Evolutionary conservation across 2,888 invertebrate genomes (phyloP).

Genomic region (Caenorhabditis sulstoni): DNA sequence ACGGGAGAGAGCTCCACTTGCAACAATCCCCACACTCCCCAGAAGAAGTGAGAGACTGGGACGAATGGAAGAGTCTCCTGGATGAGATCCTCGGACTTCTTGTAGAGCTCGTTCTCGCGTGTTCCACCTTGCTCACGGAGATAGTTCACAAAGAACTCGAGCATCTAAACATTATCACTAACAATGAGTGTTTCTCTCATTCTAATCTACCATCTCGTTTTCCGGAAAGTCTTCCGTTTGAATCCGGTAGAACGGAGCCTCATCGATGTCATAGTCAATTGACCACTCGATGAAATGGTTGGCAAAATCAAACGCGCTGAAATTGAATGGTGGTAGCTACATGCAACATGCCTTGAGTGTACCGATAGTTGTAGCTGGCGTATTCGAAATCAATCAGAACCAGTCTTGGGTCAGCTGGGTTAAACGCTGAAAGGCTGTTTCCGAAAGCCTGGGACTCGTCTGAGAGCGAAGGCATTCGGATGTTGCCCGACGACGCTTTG

Average conservation of each 20-base stretch:
- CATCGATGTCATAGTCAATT: slow-evolving; percentile 89
- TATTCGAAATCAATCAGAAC: slow-evolving; percentile 94
- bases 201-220: slow-evolving; percentile 53
- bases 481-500: slow-evolving; percentile 80
- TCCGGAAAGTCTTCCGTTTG: slow-evolving; percentile 63
- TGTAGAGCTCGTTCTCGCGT: slow-evolving; percentile 61
- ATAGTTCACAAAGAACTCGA: slow-evolving; percentile 72
- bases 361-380: slow-evolving; percentile 91
- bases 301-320: slow-evolving; percentile 91
- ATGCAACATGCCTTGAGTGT: background rate
- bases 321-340: too few species aligned
- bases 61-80: slow-evolving; percentile 89
- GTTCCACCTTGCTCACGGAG: slow-evolving; percentile 67
- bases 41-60: slow-evolving; percentile 92
- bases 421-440: slow-evolving; percentile 78
- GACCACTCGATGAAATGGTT: slow-evolving; percentile 94
- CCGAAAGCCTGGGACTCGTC: slow-evolving; percentile 67
- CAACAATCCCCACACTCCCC: slow-evolving; percentile 89
- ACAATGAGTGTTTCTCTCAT: background rate
- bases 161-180: slow-evolving; percentile 56
- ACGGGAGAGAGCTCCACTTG: slow-evolving; percentile 80
- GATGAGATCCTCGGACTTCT: slow-evolving; percentile 63
- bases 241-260: slow-evolving; percentile 88
- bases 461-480: slow-evolving; percentile 74
- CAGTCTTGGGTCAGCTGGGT: slow-evolving; percentile 82